Evolutionary conservation across 2,113 vertebrate genomes (phyloP).

Genomic region (Cottus gobio): DNA sequence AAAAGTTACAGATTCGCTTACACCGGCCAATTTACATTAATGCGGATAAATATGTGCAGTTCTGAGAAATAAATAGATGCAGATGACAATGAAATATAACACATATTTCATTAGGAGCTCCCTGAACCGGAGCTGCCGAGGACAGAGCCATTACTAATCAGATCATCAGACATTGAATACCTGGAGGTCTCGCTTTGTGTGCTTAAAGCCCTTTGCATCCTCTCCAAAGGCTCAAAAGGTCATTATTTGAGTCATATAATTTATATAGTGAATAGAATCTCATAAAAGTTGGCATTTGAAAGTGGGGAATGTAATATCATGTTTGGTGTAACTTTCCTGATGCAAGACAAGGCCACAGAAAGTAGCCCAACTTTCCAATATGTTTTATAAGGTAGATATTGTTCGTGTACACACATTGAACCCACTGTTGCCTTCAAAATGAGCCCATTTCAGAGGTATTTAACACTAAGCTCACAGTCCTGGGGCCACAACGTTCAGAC

Average conservation of each 20-base stretch:
- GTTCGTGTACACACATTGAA: background rate
- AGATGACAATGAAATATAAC: background rate
- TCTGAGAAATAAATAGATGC: background rate
- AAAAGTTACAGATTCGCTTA: background rate
- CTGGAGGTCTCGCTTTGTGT: constrained; percentile 3
- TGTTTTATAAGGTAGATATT: background rate
- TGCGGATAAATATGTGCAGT: background rate
- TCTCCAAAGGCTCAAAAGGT: background rate
- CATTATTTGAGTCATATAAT: background rate
- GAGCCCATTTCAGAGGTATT: background rate
- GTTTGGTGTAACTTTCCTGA: background rate
- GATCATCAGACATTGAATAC: constrained; percentile 1
- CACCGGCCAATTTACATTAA: background rate
- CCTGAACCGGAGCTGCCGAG: background rate
- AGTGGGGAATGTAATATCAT: background rate
- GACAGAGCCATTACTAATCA: background rate
- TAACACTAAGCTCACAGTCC: background rate
- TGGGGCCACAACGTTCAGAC: background rate
- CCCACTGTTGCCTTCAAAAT: background rate
- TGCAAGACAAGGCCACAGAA: background rate
- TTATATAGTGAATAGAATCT: background rate
- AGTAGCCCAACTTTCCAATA: background rate
- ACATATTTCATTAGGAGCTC: constrained; percentile 11
- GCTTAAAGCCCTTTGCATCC: constrained; percentile 6
- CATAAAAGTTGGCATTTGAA: background rate